Base-by-base conservation (phyloP, 2,113 vertebrate species). In the Lota lota region DNA sequence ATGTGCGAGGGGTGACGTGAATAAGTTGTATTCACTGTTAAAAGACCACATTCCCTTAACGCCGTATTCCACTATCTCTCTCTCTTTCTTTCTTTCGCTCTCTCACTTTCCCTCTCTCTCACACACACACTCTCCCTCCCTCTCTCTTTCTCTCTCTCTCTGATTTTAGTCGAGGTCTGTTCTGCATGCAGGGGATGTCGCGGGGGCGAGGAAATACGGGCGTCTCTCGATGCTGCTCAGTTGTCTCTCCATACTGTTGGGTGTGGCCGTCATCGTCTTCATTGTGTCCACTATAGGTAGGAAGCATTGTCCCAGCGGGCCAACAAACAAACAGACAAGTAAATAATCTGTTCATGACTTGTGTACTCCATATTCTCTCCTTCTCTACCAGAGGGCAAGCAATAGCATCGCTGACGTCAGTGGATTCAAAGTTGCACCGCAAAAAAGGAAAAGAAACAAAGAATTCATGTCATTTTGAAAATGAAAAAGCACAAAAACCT, bases 221-320 rank as follows among this genome's bases (percentile, higher is more conserved):
- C 89, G 89, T 64, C 71, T 79, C 22, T 88, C 89, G 8, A 70
- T 89, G 84, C 22, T 86, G 73, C 21, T 87, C 61, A 89, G 88
- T 79, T 66, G 64, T 59, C 50, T 88, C 65, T 83, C 89, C n/a
- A 86, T 90, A 40, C 17, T 88, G 64, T 56, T 89, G 85, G 89
- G 88, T 81, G 89, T 89, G 89, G 85, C 82, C 63, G 66, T 89
- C 63, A 84, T 89, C 76, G 53, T 87, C 78, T 88, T 88, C 79
- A 69, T 81, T 66, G 79, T 77, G 3, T 16, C 93, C 18, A 81
- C 90, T 70, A 36, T 85, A 92, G 94, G 96, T 98, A 90, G 66
- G 7, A 67, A 15, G 21, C 16, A 22, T 53, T 61, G 16, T 24
- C 19, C 64, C 5, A 4, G 15, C 53, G 22, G 51, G 12, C 40